Evolutionary conservation across 1,140 invertebrate genomes (phyloP), one percentile per base, ranked within the genome.

Genomic region (Harpegnathos saltator): DNA sequence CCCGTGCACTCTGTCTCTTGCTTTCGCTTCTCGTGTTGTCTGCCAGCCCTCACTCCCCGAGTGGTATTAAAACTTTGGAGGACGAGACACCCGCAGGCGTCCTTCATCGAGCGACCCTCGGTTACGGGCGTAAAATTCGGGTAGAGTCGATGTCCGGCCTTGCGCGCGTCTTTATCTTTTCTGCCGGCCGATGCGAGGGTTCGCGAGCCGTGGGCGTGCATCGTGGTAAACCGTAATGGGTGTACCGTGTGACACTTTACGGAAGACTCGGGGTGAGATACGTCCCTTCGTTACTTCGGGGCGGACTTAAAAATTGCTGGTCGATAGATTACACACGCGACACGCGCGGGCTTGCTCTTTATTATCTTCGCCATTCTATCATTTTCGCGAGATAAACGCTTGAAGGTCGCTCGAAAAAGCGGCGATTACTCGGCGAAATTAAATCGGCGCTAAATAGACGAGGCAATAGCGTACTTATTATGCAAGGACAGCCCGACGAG

Each of bases 51-150:
- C 91, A 90, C 90, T 92, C 84, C 89, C 89, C 89, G 90, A 92
- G 87, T 90, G 92, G 92, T 93, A 94, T 94, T 93, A 93, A 94
- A 93, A 94, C 89, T 93, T 94, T 92, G 82, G 87, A 88, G 89
- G 85, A 91, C 83, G 90, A 85, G 87, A 89, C 82, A 85, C 82
- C 89, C 75, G 84, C 85, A 88, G 88, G 86, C 88, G 69, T 89
- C 86, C 85, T 89, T 86, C 87, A 58, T 78, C 81, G 65, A 61
- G 52, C 84, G 69, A 83, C 84, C 81, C 73, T 77, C 71, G 44
- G 81, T 80, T 80, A 68, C 56, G 68, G 69, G 65, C 72, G 66
- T 89, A 90, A 91, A 92, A 90, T 89, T 91, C 84, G 54, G 52
- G 78, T 77, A 68, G 54, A 71, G 90, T 87, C 89, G 85, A 91